phyloP scores from a whole-genome alignment of 2,888 invertebrate species.

The Drosophila yooni region DNA sequence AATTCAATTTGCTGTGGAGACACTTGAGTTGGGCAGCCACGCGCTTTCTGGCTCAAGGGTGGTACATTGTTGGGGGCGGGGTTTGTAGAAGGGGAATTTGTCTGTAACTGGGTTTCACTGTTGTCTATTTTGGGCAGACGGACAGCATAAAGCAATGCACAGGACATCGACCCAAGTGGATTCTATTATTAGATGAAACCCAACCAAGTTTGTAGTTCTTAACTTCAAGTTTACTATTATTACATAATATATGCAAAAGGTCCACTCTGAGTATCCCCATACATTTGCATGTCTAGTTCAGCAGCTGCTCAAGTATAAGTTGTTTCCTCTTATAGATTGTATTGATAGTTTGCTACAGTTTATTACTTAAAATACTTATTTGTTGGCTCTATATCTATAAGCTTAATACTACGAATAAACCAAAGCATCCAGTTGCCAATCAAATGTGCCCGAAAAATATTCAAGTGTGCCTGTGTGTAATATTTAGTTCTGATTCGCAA shows the following conservation, averaged over 20 bases:
- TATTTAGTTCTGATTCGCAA: not conserved
- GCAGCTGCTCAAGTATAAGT: not conserved
- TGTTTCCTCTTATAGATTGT: not conserved
- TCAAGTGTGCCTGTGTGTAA: not conserved
- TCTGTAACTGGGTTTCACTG: constrained; percentile 5
- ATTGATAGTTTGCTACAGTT: not conserved
- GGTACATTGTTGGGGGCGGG: not conserved
- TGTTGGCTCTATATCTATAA: not conserved
- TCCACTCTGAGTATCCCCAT: not conserved
- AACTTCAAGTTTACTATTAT: constrained; percentile 6
- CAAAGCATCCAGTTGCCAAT: not conserved
- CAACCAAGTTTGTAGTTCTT: constrained; percentile 3
- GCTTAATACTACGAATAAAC: not conserved
- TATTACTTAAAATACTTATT: not conserved
- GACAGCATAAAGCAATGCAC: constrained; percentile 19
- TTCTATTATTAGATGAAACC: constrained; percentile 29
- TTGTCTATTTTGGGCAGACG: constrained; percentile 32
- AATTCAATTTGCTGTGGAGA: constrained; percentile 51
- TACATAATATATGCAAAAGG: constrained; percentile 1
- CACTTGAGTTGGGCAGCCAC: constrained; percentile 43
- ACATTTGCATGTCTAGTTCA: not conserved
- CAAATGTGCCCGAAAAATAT: not conserved
- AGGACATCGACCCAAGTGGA: constrained; percentile 22
- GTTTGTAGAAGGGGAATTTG: not conserved
- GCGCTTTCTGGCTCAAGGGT: constrained; percentile 1